Evolutionary conservation across 1,140 invertebrate genomes (phyloP).

Genomic region (Yoshiicerus persimilis): DNA sequence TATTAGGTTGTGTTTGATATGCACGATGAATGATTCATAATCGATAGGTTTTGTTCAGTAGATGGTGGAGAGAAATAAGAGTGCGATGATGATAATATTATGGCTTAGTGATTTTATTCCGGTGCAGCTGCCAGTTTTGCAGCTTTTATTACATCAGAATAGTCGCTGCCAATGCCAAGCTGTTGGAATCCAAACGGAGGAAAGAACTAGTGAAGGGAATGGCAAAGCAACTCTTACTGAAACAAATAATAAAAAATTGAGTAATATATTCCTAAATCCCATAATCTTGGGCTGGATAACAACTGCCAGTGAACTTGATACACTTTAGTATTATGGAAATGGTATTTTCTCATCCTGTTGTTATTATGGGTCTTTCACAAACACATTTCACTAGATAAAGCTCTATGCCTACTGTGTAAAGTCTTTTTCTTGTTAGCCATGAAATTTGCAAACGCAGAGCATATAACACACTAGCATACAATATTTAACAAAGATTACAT

Average conservation of each 20-base stretch:
- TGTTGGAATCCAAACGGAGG: not conserved
- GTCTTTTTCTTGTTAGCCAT: too few relatives aligned
- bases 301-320: not conserved
- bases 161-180: not conserved
- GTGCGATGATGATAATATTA: not conserved
- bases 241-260: not conserved
- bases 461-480: too few relatives aligned
- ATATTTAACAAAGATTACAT: too few relatives aligned
- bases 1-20: too few relatives aligned
- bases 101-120: not conserved
- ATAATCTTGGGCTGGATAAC: not conserved
- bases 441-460: too few relatives aligned
- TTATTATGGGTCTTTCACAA: not conserved
- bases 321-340: not conserved
- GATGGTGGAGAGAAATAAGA: not conserved
- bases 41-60: not conserved
- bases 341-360: not conserved
- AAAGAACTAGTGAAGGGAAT: not conserved
- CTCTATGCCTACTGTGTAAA: not conserved
- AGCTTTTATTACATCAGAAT: not conserved
- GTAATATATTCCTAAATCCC: not conserved
- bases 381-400: not conserved
- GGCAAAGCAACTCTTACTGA: not conserved
- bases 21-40: not conserved
- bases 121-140: not conserved